A percentile compares a stretch with the other conserved stretches of the same genome.
phyloP scores from a whole-genome alignment of 2,113 vertebrate genomes.

The Psittacula cyanocephala region DNA sequence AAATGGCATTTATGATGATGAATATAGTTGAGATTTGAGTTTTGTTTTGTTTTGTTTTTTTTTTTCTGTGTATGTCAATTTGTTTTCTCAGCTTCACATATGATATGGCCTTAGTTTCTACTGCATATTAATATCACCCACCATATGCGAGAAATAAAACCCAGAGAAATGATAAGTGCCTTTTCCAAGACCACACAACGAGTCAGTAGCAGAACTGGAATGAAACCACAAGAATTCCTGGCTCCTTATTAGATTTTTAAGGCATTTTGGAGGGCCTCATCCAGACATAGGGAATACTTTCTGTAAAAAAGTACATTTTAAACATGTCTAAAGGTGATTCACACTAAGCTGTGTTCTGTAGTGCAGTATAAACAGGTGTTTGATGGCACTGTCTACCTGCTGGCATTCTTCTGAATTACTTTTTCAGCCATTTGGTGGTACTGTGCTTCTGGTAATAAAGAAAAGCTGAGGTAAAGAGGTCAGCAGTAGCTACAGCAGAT shows the following conservation, averaged over 20 bases:
- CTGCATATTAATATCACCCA: constrained; percentile 25
- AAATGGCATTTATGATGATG: background rate
- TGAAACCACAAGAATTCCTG: constrained; percentile 64
- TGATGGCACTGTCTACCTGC: constrained; percentile 2
- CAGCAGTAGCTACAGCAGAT: background rate
- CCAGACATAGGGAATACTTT: background rate
- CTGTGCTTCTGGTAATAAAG: background rate
- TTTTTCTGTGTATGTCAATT: background rate
- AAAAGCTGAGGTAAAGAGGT: constrained; percentile 20
- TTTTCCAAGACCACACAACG: constrained; percentile 64
- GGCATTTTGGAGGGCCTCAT: constrained; percentile 38
- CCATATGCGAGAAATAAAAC: constrained; percentile 24
- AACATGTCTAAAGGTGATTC: background rate
- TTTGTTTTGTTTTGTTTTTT: background rate
- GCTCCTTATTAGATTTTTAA: constrained; percentile 41
- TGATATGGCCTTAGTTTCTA: background rate
- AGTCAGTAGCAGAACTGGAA: constrained; percentile 53
- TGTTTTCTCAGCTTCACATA: constrained; percentile 25
- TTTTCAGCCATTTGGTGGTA: constrained; percentile 3
- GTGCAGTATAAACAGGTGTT: background rate
- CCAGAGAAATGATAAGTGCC: constrained; percentile 5
- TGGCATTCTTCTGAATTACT: constrained; percentile 8
- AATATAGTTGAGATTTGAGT: background rate
- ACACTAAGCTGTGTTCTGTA: background rate
- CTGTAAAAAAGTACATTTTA: background rate